These are phyloP conservation scores for Xestobium rufovillosum DNA, from an alignment of 2,888 invertebrate species.

Conservation along the genomic window DNA sequence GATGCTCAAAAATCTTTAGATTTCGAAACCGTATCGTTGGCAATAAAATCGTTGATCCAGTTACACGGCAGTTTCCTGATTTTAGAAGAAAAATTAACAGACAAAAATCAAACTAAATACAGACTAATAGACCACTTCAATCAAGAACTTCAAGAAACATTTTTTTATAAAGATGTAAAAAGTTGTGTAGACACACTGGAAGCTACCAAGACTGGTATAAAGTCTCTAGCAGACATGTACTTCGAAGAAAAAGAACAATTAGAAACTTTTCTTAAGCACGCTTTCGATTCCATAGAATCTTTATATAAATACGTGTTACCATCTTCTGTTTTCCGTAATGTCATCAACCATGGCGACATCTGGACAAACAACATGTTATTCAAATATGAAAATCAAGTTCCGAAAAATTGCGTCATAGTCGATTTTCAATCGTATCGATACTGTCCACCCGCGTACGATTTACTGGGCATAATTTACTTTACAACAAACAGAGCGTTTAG, in stretches of 20 bases:
- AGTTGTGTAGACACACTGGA: background rate
- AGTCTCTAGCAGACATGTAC: background rate
- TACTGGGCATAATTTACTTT: conserved; percentile 27
- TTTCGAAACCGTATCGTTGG: background rate
- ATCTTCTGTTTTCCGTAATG: conserved; percentile 24
- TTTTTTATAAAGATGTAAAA: background rate
- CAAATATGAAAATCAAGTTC: conserved; percentile 24
- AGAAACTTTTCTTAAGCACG: background rate
- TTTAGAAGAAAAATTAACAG: background rate
- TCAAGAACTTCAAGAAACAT: background rate
- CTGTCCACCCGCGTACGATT: conserved; percentile 29
- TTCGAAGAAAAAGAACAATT: background rate
- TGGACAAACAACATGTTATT: conserved; percentile 46
- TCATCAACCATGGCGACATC: conserved; percentile 43
- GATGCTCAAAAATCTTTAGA: background rate
- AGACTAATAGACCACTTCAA: background rate
- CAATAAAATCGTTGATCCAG: background rate
- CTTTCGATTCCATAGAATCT: background rate
- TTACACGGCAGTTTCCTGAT: background rate
- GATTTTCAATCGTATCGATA: conserved; percentile 31
- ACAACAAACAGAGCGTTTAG: conserved; percentile 23
- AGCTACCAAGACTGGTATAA: background rate
- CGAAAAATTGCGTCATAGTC: conserved; percentile 26
- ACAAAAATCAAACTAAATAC: background rate
- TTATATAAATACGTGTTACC: background rate